These are phyloP conservation scores for Gallinago jamesoni DNA, from an alignment of 2,113 vertebrate genomes.

Conservation along the genomic window DNA sequence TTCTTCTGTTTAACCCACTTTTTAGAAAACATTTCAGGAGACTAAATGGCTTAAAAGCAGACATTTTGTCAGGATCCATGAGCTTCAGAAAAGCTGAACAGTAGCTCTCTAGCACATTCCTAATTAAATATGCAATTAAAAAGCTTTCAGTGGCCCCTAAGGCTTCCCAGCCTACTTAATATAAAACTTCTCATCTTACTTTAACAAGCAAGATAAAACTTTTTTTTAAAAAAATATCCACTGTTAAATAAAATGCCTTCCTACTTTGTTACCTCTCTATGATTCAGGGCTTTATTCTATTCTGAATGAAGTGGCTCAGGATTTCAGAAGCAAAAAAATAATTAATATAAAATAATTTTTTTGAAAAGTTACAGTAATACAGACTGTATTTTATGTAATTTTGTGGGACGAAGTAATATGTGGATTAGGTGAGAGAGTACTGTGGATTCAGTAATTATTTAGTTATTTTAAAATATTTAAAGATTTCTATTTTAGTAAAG, in stretches of 20 bases:
- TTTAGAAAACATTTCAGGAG: constrained; percentile 54
- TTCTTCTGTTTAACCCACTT: constrained; percentile 58
- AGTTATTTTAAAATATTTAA: background rate
- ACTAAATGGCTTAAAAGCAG: constrained; percentile 61
- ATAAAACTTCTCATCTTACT: constrained; percentile 64
- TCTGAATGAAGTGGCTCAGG: background rate
- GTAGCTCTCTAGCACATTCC: constrained; percentile 55
- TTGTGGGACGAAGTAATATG: background rate
- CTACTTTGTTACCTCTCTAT: background rate
- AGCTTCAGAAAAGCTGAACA: constrained; percentile 64
- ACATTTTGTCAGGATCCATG: constrained; percentile 61
- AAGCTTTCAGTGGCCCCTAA: constrained; percentile 65
- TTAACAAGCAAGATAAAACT: constrained; percentile 63
- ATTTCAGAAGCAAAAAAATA: background rate
- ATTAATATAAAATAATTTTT: background rate
- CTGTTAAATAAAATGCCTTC: constrained; percentile 4
- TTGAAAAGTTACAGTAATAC: background rate
- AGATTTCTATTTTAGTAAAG: background rate
- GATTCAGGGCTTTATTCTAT: background rate
- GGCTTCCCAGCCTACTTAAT: constrained; percentile 65
- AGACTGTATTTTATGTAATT: background rate
- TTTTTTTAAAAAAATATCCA: background rate
- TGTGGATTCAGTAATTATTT: background rate
- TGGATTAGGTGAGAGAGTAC: background rate
- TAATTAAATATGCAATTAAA: constrained; percentile 81